A percentile compares a stretch with the other conserved stretches of the same genome.
Conservation (phyloP, 2,888 invertebrate genomes). For the Xiphydria camelus region DNA sequence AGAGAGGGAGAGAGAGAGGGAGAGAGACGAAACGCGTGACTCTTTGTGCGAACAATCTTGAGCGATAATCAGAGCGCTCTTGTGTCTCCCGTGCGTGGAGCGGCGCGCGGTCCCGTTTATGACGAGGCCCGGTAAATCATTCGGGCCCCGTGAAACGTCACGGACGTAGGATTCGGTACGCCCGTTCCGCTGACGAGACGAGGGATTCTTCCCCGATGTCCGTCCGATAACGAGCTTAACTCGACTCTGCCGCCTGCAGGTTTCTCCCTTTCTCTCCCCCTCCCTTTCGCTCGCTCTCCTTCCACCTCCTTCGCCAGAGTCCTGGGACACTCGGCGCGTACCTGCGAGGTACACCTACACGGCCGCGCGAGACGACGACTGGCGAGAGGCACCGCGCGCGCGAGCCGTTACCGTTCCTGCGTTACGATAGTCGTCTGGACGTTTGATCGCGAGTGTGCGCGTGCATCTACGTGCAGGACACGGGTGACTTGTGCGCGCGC, state of each 20-base stretch:
- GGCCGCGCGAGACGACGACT: too few relatives aligned
- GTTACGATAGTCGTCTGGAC: too few relatives aligned
- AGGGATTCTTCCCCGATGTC: conserved; percentile 29
- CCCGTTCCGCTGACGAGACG: conserved; percentile 26
- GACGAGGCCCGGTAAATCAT: conserved; percentile 54
- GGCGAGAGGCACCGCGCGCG: too few relatives aligned
- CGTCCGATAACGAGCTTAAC: conserved; percentile 43
- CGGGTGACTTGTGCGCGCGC: conserved; percentile 1
- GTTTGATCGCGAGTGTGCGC: too few relatives aligned
- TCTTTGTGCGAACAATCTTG: conserved; percentile 51
- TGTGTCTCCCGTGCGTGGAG: conserved; percentile 43
- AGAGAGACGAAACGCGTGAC: conserved; percentile 12
- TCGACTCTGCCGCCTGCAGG: too few relatives aligned
- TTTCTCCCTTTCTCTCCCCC: background rate
- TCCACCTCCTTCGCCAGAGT: background rate
- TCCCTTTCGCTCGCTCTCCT: background rate
- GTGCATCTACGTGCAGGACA: too few relatives aligned
- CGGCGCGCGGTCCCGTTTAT: conserved; percentile 45
- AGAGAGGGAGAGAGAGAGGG: conserved; percentile 21
- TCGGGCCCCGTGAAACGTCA: conserved; percentile 45
- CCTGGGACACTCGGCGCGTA: too few relatives aligned
- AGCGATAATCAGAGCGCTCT: conserved; percentile 54
- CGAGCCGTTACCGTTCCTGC: background rate
- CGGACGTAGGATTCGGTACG: conserved; percentile 45
- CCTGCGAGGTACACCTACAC: too few relatives aligned